Percentiles rank a stretch among this genome's conserved stretches.
These are phyloP conservation scores for Erpobdella octoculata DNA, from an alignment of 2,888 invertebrate species.

Conservation along the genomic window DNA sequence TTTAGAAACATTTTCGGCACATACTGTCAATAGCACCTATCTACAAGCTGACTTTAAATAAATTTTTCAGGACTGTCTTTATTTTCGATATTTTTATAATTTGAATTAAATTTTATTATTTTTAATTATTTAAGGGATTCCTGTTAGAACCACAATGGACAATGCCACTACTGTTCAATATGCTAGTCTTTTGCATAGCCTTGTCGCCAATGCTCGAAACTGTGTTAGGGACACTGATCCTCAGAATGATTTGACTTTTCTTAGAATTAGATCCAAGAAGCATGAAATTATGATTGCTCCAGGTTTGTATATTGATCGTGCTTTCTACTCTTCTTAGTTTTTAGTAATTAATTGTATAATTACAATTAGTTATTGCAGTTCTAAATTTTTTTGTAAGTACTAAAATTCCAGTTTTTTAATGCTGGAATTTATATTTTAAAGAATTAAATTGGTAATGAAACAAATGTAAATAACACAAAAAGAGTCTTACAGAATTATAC, in stretches of 20 bases:
- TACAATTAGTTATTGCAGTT: too few species aligned
- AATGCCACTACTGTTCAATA: conserved; percentile 90
- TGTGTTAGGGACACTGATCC: conserved; percentile 88
- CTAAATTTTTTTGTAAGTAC: background rate
- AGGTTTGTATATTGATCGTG: too few species aligned
- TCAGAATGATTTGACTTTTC: conserved; percentile 84
- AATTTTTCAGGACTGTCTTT: background rate
- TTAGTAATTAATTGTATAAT: too few species aligned
- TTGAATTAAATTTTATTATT: background rate
- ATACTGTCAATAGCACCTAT: too few species aligned
- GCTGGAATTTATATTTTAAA: background rate
- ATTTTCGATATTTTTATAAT: background rate
- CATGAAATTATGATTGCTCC: conserved; percentile 97
- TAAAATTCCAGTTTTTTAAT: background rate
- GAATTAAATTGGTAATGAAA: too few species aligned
- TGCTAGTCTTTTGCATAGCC: conserved; percentile 71
- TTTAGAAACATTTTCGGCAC: too few species aligned
- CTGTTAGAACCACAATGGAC: conserved; percentile 63
- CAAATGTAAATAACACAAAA: too few species aligned
- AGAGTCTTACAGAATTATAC: too few species aligned
- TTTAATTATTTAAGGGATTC: conserved; percentile 47
- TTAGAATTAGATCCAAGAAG: conserved; percentile 86
- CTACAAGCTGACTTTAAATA: background rate
- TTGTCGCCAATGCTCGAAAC: conserved; percentile 82
- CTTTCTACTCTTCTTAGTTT: too few species aligned